Evolutionary conservation across 2,888 invertebrate genomes (phyloP), one percentile per base, ranked within the genome.

Genomic region (Frankliniella intonsa): DNA sequence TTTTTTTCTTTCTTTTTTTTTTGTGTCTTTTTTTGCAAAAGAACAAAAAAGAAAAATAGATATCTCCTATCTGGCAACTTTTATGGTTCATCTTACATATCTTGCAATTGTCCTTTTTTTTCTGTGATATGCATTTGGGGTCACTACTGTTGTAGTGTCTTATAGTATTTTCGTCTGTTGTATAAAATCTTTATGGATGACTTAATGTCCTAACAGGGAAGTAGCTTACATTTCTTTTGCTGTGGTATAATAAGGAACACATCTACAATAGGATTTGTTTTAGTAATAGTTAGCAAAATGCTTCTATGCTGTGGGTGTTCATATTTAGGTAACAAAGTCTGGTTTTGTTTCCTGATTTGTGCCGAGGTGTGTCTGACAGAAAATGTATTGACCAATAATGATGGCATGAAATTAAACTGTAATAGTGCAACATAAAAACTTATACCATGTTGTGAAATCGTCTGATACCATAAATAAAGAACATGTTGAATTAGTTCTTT

Each of bases 381-480:
- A 81, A 51, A 51, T 81, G 81, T 81, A 76, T 25, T 76, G 69
- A 76, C 69, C 69, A 76, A 76, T 76, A 22, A 76, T 25, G 10
- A 76, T 76, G 69, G 69, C 69, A 76, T 76, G 25, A 76, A 76
- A 76, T 22, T 76, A n/a, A 25, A 76, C n/a, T 76, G 25, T 76
- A 69, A 55, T 69, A 76, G 69, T 76, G 25, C 69, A 76, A 76
- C 69, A 76, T 25, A 76, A 25, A 5, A 76, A 25, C 11, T 12
- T 25, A 81, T 27, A 80, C 38, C 19, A 62, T 81, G 81, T 81
- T 81, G 51, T 27, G 19, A 27, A 81, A 81, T 81, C 62, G 51
- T 80, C 80, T 62, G 81, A 81, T 80, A 50, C 80, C 81, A 51
- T 50, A 27, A 50, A 50, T n/a, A 51, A 80, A 38, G 14, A 80